These are phyloP conservation scores for Cebus imitator DNA, from an alignment of 2,113 vertebrate genomes.

Conservation along the genomic window DNA sequence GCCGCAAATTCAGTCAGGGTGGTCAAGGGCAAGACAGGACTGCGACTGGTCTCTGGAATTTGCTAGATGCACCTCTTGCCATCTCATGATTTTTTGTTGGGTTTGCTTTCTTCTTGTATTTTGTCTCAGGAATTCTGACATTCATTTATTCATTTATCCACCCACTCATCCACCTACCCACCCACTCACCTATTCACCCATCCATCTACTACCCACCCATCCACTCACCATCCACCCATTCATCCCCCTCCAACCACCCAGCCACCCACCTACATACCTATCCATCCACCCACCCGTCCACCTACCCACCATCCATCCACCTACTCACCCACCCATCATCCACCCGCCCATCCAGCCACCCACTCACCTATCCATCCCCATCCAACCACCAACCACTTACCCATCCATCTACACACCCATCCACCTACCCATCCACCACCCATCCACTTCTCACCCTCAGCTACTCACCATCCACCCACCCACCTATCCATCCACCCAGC, in stretches of 20 bases:
- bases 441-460: background rate
- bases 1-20: background rate
- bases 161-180: background rate
- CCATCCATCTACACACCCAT: background rate
- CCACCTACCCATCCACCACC: background rate
- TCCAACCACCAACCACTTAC: too few species aligned
- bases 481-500: background rate
- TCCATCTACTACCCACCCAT: background rate
- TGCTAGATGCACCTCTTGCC: background rate
- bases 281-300: background rate
- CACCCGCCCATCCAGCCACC: background rate
- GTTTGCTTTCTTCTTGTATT: background rate
- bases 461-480: background rate
- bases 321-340: background rate
- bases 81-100: background rate
- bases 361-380: background rate
- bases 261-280: too few species aligned
- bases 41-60: background rate
- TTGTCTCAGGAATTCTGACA: background rate
- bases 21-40: background rate
- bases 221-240: background rate
- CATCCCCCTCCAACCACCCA: too few species aligned
- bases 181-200: too few species aligned
- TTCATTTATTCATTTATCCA: background rate
- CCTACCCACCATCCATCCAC: background rate